Evolutionary conservation across 64 coral and sea anemone genomes (phyloP).

Genomic region (Actinia tenebrosa): DNA sequence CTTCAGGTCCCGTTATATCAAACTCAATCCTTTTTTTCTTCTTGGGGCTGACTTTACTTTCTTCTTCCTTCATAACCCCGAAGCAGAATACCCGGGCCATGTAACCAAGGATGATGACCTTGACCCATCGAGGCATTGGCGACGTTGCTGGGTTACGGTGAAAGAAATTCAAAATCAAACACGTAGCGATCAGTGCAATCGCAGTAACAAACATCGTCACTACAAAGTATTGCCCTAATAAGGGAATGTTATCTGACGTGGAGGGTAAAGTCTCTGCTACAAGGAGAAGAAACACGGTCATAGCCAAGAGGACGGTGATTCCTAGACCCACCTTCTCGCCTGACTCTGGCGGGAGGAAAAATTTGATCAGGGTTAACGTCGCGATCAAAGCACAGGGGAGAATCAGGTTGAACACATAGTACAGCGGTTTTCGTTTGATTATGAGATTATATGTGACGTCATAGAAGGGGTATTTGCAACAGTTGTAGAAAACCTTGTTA

Average conservation of each 20-base stretch:
- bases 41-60: conserved; percentile 40
- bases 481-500: conserved; percentile 77
- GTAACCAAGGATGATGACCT: conserved; percentile 78
- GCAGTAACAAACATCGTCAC: conserved; percentile 96
- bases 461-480: conserved; percentile 61
- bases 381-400: conserved; percentile 87
- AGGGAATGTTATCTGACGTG: conserved; percentile 80
- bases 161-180: conserved; percentile 81
- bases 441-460: conserved; percentile 75
- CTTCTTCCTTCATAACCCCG: conserved; percentile 62
- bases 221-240: conserved; percentile 89
- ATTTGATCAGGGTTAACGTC: conserved; percentile 77
- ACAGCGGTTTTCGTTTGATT: conserved; percentile 85
- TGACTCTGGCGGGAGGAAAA: conserved; percentile 90
- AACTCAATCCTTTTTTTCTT: conserved; percentile 47
- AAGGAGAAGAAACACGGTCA: conserved; percentile 88
- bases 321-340: conserved; percentile 93
- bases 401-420: conserved; percentile 92
- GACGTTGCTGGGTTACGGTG: conserved; percentile 86
- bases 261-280: conserved; percentile 92
- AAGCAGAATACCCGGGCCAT: conserved; percentile 92
- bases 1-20: conserved; percentile 21
- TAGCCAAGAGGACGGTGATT: conserved; percentile 88
- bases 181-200: conserved; percentile 78
- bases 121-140: conserved; percentile 92